Percentiles rank a stretch among this genome's conserved stretches.
Conservation (phyloP, 2,797 vertebrate species). For the Pygocentrus nattereri region DNA sequence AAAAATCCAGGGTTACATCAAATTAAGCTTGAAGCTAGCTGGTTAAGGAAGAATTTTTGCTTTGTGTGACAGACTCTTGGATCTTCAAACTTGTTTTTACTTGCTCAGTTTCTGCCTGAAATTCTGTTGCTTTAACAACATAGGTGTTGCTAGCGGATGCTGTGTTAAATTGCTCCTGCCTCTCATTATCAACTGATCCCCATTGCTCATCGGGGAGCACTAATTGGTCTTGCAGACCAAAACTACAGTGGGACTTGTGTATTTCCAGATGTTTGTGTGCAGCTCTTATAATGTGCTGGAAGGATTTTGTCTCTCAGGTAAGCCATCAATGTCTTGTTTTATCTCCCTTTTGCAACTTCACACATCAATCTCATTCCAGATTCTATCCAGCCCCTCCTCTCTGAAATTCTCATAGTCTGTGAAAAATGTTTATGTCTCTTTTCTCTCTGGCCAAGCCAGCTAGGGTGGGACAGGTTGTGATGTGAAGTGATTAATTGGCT, state of each 20-base stretch:
- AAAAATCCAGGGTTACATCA: too few relatives aligned
- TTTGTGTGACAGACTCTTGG: background rate
- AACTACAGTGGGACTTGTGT: background rate
- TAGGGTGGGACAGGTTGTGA: background rate
- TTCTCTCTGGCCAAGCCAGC: background rate
- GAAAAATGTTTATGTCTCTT: background rate
- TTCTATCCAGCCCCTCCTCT: background rate
- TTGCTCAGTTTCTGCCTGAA: background rate
- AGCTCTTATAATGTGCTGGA: conserved; percentile 1
- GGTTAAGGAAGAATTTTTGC: too few relatives aligned
- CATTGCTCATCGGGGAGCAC: background rate
- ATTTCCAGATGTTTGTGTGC: background rate
- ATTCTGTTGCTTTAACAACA: background rate
- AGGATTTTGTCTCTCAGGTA: background rate
- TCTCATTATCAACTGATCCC: background rate
- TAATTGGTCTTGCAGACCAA: background rate
- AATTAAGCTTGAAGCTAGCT: too few relatives aligned
- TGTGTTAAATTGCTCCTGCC: background rate
- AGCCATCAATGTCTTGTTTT: conserved; percentile 16
- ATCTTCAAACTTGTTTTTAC: background rate
- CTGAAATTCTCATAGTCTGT: background rate
- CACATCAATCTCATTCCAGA: background rate
- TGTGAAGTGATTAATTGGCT: conserved; percentile 4
- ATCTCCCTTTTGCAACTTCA: conserved; percentile 1
- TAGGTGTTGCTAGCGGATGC: background rate